Conservation (phyloP, 2,888 invertebrate genomes). For the Platycheirus albimanus region DNA sequence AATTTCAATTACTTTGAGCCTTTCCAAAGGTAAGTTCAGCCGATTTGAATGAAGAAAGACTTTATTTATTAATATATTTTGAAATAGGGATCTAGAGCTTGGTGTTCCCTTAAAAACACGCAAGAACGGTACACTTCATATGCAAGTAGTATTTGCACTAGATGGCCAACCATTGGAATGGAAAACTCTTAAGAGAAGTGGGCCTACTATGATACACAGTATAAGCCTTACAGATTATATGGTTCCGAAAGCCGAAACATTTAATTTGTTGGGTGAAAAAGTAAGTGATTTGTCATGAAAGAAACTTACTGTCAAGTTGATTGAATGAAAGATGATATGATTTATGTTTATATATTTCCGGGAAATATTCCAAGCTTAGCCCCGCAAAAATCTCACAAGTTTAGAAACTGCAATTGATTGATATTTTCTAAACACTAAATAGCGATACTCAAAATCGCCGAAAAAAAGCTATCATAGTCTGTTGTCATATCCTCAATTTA, state of each 20-base stretch:
- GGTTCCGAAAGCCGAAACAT: slow-evolving; percentile 89
- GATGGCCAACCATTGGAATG: slow-evolving; percentile 84
- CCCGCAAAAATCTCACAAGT: too few relatives aligned
- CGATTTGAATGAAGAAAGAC: background rate
- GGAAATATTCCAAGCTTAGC: too few relatives aligned
- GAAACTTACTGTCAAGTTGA: too few relatives aligned
- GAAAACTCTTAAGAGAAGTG: slow-evolving; percentile 85
- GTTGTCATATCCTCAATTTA: too few relatives aligned
- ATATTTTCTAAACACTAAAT: too few relatives aligned
- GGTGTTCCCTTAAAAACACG: slow-evolving; percentile 89
- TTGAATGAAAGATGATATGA: too few relatives aligned
- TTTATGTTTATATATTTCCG: too few relatives aligned
- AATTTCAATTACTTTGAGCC: slow-evolving; percentile 87
- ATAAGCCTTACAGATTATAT: slow-evolving; percentile 89
- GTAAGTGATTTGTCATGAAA: too few relatives aligned
- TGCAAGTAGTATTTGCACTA: slow-evolving; percentile 89
- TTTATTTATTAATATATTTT: slow-evolving; percentile 76
- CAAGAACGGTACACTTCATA: slow-evolving; percentile 92
- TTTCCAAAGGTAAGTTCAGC: slow-evolving; percentile 83
- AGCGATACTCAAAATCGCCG: too few relatives aligned
- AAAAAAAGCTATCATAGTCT: too few relatives aligned
- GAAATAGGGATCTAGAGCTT: slow-evolving; percentile 86
- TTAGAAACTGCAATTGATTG: too few relatives aligned
- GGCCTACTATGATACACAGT: slow-evolving; percentile 86
- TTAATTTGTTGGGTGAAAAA: slow-evolving; percentile 87